Evolutionary conservation across 2,888 invertebrate species (phyloP), one percentile per base, ranked within the genome.

Genomic region (Synergus laeviventris): DNA sequence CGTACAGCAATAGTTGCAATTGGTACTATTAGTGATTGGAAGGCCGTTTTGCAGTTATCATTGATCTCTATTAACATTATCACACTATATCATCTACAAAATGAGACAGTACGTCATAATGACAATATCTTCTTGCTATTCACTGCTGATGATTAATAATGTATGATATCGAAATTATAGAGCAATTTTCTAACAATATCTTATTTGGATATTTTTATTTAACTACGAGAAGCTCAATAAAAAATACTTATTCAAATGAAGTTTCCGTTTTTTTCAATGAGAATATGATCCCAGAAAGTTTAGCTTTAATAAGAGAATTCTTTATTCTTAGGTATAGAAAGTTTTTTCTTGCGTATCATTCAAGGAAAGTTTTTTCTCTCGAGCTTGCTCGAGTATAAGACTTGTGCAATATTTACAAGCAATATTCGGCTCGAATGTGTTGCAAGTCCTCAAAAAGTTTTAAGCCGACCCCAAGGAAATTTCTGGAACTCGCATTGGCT

Each of bases 371-470:
- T 60, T 59, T 59, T 60, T 60, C 59, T 59, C n/a, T 21, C 24
- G 21, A 31, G 31, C 31, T 31, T 31, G 31, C 31, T 1, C 31
- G 12, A 4, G 21, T 36, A 3, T 11, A 49, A 14, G 70, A 64
- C 60, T 76, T 81, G 62, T 77, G 66, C 70, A 79, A 81, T 79
- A 79, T 81, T 79, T 77, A 76, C 77, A 78, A 76, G 78, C 75
- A 79, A 82, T 79, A 81, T 81, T 77, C 77, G 78, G 79, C 75
- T 74, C 74, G 54, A 56, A 64, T 36, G 56, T 45, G 70, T 54
- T 74, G 54, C 70, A 59, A 66, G 62, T 14, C 60, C 24, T 60
- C 31, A 31, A 60, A 60, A 60, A 60, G 60, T 60, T 60, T 24
- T 24, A 12, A 59, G 59, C 8, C 21, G 12, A 31, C 24, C 14